phyloP scores from a whole-genome alignment of 1,140 invertebrate species.

The Cotesia chilonis region DNA sequence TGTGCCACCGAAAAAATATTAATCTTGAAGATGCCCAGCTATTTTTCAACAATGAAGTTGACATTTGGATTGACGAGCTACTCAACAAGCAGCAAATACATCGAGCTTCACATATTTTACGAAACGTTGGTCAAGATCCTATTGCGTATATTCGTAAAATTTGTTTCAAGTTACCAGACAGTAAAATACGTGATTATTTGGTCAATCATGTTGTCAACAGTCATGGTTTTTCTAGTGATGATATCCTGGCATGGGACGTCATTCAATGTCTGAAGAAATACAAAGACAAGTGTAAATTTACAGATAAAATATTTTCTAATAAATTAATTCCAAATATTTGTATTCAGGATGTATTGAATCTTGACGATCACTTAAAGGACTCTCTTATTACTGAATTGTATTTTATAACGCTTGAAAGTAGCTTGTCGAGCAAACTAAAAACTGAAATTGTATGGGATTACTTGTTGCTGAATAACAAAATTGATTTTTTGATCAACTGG shows the following conservation, averaged over 20 bases:
- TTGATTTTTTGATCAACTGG: conserved; percentile 51
- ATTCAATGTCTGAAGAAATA: conserved; percentile 67
- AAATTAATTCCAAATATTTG: conserved; percentile 47
- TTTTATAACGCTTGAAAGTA: conserved; percentile 48
- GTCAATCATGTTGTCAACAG: conserved; percentile 68
- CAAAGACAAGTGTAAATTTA: conserved; percentile 47
- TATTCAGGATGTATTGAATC: conserved; percentile 51
- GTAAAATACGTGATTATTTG: conserved; percentile 69
- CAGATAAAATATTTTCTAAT: conserved; percentile 42
- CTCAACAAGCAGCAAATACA: conserved; percentile 71
- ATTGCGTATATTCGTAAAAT: conserved; percentile 67
- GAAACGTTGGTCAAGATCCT: conserved; percentile 69
- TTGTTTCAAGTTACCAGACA: conserved; percentile 66
- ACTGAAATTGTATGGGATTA: conserved; percentile 53
- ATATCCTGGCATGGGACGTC: conserved; percentile 69
- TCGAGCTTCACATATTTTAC: conserved; percentile 71
- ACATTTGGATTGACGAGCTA: conserved; percentile 70
- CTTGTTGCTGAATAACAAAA: conserved; percentile 51
- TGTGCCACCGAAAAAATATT: conserved; percentile 67
- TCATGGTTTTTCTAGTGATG: conserved; percentile 59
- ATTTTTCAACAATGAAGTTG: conserved; percentile 67
- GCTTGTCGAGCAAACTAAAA: conserved; percentile 45
- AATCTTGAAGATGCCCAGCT: conserved; percentile 63
- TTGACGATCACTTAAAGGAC: conserved; percentile 48
- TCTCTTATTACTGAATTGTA: conserved; percentile 55